A percentile compares a stretch with the other conserved stretches of the same genome.
Conservation (phyloP, 92 coral and sea anemone species). For the Epizoanthus ramosus region DNA sequence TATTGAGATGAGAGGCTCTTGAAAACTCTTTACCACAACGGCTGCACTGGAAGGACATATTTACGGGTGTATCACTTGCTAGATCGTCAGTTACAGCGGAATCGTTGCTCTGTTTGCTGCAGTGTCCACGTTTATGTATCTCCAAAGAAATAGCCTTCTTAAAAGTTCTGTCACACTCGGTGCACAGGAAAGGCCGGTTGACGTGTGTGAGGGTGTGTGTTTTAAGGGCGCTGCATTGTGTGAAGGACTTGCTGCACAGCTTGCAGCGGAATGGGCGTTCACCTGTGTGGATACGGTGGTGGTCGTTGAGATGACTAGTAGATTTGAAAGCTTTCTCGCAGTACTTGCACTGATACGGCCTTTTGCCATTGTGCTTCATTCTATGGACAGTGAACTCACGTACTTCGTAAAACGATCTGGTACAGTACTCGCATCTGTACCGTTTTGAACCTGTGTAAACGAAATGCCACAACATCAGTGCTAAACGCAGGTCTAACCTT, state of each 20-base stretch:
- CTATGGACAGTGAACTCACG: neutral
- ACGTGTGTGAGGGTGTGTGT: constrained; percentile 20
- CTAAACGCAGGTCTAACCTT: too few species aligned
- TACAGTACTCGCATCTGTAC: constrained; percentile 17
- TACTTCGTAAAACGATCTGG: constrained; percentile 3
- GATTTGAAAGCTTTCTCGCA: constrained; percentile 32
- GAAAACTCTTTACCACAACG: constrained; percentile 24
- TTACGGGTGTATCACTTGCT: neutral
- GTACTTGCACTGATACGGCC: constrained; percentile 32
- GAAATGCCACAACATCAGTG: neutral
- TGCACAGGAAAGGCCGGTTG: constrained; percentile 29
- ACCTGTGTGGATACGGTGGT: constrained; percentile 39
- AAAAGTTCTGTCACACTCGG: constrained; percentile 30
- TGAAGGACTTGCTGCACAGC: constrained; percentile 20
- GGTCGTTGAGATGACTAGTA: constrained; percentile 34
- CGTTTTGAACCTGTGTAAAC: neutral
- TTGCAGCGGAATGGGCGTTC: constrained; percentile 26
- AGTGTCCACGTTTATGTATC: constrained; percentile 9
- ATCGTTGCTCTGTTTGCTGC: neutral
- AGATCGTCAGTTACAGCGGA: neutral
- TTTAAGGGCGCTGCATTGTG: constrained; percentile 29
- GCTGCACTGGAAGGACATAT: neutral
- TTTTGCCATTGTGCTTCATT: constrained; percentile 20
- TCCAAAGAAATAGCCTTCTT: neutral
- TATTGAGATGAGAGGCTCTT: neutral